A percentile compares a stretch with the other conserved stretches of the same genome.
These are phyloP conservation scores for Nesometra sesokonis DNA, from an alignment of 35 echinoderm and acorn worm genomes.

Conservation along the genomic window DNA sequence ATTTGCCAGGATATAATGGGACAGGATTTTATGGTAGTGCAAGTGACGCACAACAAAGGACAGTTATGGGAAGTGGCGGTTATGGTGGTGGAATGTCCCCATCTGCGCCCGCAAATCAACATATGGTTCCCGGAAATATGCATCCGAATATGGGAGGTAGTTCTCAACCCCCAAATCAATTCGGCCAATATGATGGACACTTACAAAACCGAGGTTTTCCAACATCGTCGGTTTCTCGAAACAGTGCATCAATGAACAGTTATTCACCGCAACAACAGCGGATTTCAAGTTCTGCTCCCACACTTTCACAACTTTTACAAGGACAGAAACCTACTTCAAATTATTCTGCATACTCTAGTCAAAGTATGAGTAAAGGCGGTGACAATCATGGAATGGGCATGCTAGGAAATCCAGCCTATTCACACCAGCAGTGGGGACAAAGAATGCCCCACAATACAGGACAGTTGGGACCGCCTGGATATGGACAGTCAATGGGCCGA, in stretches of 20 bases:
- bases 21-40: neutral
- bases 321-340: slow-evolving; percentile 85
- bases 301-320: slow-evolving; percentile 97
- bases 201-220: neutral
- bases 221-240: neutral
- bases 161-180: neutral
- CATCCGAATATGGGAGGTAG: neutral
- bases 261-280: slow-evolving; percentile 38
- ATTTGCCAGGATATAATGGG: neutral
- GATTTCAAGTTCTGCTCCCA: slow-evolving; percentile 93
- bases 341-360: slow-evolving; percentile 28
- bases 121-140: neutral
- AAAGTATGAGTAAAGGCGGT: neutral
- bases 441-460: neutral
- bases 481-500: neutral
- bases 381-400: neutral
- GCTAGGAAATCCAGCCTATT: neutral
- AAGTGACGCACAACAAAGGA: neutral
- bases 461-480: neutral
- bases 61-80: neutral
- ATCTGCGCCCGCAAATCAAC: neutral
- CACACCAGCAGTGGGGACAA: neutral
- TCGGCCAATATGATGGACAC: neutral
- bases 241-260: neutral
- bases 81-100: neutral